Conservation (phyloP, 2,888 invertebrate species). For the Steinernema scapterisci region DNA sequence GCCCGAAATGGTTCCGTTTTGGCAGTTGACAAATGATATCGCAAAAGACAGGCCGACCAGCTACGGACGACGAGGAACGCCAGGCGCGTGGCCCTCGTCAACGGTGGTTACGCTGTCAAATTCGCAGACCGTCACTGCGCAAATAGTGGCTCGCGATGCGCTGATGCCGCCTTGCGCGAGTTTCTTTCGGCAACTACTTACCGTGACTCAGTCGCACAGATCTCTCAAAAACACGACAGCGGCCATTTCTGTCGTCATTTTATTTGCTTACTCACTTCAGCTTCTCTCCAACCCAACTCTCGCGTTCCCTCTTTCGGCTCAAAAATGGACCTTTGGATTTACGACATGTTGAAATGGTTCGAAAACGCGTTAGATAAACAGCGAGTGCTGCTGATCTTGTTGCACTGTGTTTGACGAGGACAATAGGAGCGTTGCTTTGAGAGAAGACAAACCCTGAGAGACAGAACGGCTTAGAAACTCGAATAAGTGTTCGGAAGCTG, state of each 20-base stretch:
- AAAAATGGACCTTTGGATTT: neutral
- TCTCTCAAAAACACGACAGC: neutral
- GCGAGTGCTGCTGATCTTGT: too few species aligned
- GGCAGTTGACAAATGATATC: neutral
- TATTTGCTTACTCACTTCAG: constrained; percentile 6
- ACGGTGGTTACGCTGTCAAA: constrained; percentile 1
- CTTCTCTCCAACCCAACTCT: neutral
- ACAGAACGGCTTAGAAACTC: too few species aligned
- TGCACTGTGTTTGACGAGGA: too few species aligned
- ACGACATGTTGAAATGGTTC: neutral
- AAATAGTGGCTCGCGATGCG: neutral
- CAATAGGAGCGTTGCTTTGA: too few species aligned
- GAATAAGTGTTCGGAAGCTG: too few species aligned
- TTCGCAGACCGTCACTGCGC: constrained; percentile 14
- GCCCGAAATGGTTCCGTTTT: neutral
- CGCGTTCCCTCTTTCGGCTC: neutral
- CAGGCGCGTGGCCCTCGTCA: too few species aligned
- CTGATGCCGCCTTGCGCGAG: neutral
- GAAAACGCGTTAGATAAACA: too few species aligned
- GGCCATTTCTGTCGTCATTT: neutral
- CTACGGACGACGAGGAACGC: too few species aligned
- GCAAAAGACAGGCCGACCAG: too few species aligned
- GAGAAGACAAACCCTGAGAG: too few species aligned
- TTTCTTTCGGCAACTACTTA: neutral
- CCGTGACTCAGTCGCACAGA: neutral